These are phyloP conservation scores for Bellardia bayeri DNA, from an alignment of 2,888 invertebrate species.

Conservation along the genomic window DNA sequence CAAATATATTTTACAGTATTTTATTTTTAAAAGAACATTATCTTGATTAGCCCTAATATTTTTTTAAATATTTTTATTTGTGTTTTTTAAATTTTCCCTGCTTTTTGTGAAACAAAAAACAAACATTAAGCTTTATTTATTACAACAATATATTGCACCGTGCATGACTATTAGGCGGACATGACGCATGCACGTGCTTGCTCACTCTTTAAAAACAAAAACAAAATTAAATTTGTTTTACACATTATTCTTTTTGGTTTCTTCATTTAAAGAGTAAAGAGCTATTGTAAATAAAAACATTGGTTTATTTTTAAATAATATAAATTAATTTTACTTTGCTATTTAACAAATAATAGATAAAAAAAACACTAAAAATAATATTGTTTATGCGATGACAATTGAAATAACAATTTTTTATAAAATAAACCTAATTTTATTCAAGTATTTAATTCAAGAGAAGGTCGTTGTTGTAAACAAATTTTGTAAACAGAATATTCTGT, in stretches of 20 bases:
- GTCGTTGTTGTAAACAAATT: not conserved
- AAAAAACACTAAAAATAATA: not conserved
- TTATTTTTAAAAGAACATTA: too few relatives aligned
- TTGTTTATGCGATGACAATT: constrained; percentile 17
- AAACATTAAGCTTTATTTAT: not conserved
- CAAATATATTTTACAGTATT: too few relatives aligned
- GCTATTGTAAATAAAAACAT: constrained; percentile 7
- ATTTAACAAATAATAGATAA: constrained; percentile 11
- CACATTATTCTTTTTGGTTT: not conserved
- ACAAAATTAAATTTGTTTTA: not conserved
- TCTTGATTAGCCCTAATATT: not conserved
- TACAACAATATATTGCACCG: not conserved
- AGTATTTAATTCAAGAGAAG: constrained; percentile 28
- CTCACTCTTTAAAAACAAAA: not conserved
- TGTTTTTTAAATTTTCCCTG: not conserved
- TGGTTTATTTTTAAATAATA: constrained; percentile 11
- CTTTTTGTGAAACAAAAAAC: not conserved
- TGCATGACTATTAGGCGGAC: not conserved
- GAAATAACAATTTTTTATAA: not conserved
- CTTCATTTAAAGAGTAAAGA: not conserved
- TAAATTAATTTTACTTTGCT: constrained; percentile 8
- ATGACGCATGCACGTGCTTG: constrained; percentile 66
- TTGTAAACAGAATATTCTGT: not conserved
- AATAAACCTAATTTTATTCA: not conserved
- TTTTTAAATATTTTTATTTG: not conserved